A percentile compares a stretch with the other conserved stretches of the same genome.
phyloP scores from a whole-genome alignment of 2,113 vertebrate genomes.

The Hemiscyllium ocellatum region DNA sequence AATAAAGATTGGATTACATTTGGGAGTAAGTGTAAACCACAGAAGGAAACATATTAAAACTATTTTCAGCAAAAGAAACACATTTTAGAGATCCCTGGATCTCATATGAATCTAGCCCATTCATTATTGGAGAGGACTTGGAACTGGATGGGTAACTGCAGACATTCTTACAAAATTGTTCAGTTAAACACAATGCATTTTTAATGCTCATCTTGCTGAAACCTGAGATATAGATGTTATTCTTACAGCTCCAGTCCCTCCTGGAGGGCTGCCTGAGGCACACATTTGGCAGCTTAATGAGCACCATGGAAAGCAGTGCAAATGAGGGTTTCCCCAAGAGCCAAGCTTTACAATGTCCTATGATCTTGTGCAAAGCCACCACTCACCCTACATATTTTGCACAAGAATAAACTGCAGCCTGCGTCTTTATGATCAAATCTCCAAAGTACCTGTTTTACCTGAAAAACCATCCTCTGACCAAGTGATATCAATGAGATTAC shows the following conservation, averaged over 20 bases:
- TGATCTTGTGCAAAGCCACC: neutral
- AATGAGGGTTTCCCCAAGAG: neutral
- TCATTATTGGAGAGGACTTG: neutral
- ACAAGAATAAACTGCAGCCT: neutral
- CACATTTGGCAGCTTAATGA: neutral
- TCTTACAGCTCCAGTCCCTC: neutral
- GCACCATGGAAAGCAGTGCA: neutral
- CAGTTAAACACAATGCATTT: neutral
- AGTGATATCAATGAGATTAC: neutral
- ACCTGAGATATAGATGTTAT: neutral
- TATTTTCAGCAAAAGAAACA: neutral
- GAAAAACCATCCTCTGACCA: neutral
- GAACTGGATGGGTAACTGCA: neutral
- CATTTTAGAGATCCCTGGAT: neutral
- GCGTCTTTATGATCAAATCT: neutral
- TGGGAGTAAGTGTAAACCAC: neutral
- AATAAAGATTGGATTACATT: neutral
- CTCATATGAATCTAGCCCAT: neutral
- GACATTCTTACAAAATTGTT: neutral
- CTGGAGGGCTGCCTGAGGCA: neutral
- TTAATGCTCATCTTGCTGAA: neutral
- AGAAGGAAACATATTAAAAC: neutral
- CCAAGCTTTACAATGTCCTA: neutral
- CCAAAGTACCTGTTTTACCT: neutral
- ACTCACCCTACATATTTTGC: neutral